phyloP scores from a whole-genome alignment of 2,888 invertebrate species.

The Dynastes grantii region DNA sequence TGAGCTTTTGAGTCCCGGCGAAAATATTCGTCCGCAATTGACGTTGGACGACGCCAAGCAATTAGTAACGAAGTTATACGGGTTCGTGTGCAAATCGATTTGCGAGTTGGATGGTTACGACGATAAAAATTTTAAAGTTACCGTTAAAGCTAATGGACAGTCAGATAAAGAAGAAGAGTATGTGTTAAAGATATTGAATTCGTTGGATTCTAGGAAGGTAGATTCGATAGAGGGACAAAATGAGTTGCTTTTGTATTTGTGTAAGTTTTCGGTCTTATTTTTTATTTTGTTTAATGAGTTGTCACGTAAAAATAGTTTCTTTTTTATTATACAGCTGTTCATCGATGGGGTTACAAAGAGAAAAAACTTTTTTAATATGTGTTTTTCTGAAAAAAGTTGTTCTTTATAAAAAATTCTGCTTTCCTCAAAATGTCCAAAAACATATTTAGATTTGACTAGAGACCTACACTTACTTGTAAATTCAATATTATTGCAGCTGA shows the following conservation, averaged over 20 bases:
- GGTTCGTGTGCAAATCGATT: constrained; percentile 74
- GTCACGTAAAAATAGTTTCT: too few relatives aligned
- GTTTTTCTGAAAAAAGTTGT: too few relatives aligned
- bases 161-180: constrained; percentile 74
- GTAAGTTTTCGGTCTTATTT: constrained; percentile 70
- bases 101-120: constrained; percentile 83
- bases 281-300: background rate
- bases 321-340: too few relatives aligned
- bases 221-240: constrained; percentile 83
- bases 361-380: too few relatives aligned
- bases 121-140: constrained; percentile 83
- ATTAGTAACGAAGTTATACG: constrained; percentile 76
- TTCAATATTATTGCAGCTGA: too few relatives aligned
- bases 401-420: too few relatives aligned
- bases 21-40: constrained; percentile 74
- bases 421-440: too few relatives aligned
- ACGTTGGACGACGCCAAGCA: constrained; percentile 72
- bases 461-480: too few relatives aligned
- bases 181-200: constrained; percentile 88
- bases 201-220: constrained; percentile 82
- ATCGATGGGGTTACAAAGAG: too few relatives aligned
- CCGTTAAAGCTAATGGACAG: constrained; percentile 66
- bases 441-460: too few relatives aligned
- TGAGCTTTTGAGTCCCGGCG: constrained; percentile 72
- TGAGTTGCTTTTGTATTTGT: constrained; percentile 80